These are phyloP conservation scores for Anguilla anguilla DNA, from an alignment of 2,797 vertebrate genomes.

Conservation along the genomic window DNA sequence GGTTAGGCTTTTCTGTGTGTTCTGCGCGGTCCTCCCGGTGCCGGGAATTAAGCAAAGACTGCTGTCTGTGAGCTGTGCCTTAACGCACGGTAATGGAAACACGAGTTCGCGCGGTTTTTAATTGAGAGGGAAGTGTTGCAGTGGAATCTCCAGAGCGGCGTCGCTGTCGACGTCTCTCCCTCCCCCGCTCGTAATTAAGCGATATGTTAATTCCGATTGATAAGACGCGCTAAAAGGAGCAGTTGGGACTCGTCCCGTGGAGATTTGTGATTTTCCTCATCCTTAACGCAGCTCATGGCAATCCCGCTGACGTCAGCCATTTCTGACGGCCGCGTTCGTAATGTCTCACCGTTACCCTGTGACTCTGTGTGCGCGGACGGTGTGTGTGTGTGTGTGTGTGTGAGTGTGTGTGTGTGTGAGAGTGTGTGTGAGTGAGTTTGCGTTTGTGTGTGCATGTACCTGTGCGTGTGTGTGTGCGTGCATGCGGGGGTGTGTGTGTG, in stretches of 20 bases:
- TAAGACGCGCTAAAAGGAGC: background rate
- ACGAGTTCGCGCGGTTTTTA: background rate
- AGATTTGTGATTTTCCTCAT: slow-evolving; percentile 34
- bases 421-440: slow-evolving; percentile 10
- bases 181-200: background rate
- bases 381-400: slow-evolving; percentile 45
- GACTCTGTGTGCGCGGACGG: slow-evolving; percentile 1
- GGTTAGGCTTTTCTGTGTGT: background rate
- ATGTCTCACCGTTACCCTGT: background rate
- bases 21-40: background rate
- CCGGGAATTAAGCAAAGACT: background rate
- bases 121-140: background rate
- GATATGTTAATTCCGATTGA: background rate
- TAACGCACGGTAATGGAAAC: background rate
- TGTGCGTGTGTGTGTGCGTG: slow-evolving; percentile 28
- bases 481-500: no score
- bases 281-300: slow-evolving; percentile 18
- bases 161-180: background rate
- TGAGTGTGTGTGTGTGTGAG: slow-evolving; percentile 30
- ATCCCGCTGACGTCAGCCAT: slow-evolving; percentile 29
- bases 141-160: background rate
- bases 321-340: slow-evolving; percentile 17
- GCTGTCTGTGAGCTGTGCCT: background rate
- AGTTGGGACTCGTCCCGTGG: slow-evolving; percentile 17
- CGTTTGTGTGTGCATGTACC: background rate